Conservation (phyloP, 1,140 invertebrate genomes). For the Ips nitidus region DNA sequence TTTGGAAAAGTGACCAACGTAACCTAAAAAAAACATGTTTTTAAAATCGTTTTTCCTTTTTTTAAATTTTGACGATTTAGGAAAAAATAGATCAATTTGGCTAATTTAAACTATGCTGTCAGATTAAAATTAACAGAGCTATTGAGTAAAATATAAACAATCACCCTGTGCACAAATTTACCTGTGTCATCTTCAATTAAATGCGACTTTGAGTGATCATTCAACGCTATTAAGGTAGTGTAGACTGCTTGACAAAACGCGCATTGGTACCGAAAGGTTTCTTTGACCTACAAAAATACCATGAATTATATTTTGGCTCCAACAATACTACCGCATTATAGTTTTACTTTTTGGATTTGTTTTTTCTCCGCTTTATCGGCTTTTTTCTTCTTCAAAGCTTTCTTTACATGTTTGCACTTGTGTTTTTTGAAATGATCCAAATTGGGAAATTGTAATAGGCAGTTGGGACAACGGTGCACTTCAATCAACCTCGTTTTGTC, state of each 20-base stretch:
- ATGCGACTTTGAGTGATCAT: slow-evolving; percentile 58
- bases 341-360: too few relatives aligned
- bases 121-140: too few relatives aligned
- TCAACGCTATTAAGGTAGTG: slow-evolving; percentile 54
- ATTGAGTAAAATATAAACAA: too few relatives aligned
- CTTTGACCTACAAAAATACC: slow-evolving; percentile 16
- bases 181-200: slow-evolving; percentile 41
- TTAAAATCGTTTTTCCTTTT: too few relatives aligned
- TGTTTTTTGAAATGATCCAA: slow-evolving; percentile 44
- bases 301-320: too few relatives aligned
- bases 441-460: slow-evolving; percentile 43
- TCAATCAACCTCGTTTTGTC: slow-evolving; percentile 39
- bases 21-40: too few relatives aligned
- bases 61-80: too few relatives aligned
- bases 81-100: too few relatives aligned
- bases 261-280: slow-evolving; percentile 49
- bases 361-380: neutral
- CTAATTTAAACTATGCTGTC: too few relatives aligned
- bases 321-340: too few relatives aligned
- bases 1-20: too few relatives aligned
- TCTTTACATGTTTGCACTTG: slow-evolving; percentile 36
- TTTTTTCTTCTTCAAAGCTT: slow-evolving; percentile 3
- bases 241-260: slow-evolving; percentile 54
- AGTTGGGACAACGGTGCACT: slow-evolving; percentile 43
- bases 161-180: neutral